These are phyloP conservation scores for Drosophila falleni DNA, from an alignment of 2,888 invertebrate species.

Conservation along the genomic window DNA sequence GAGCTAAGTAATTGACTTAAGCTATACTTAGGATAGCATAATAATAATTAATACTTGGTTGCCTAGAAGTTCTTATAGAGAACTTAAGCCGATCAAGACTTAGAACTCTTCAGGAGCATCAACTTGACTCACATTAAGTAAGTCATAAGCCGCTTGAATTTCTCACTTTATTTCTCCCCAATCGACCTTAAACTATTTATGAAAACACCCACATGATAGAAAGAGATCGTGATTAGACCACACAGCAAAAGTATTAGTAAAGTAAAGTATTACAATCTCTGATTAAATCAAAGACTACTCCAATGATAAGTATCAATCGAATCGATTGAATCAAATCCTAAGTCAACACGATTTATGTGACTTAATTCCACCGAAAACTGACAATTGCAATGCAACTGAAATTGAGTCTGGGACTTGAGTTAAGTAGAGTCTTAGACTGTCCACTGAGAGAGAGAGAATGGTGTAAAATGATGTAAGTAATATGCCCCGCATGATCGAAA, in stretches of 20 bases:
- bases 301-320: conserved; percentile 61
- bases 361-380: conserved; percentile 65
- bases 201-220: conserved; percentile 34
- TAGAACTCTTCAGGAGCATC: not conserved
- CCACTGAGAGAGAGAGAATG: not conserved
- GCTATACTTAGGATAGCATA: not conserved
- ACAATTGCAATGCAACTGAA: conserved; percentile 54
- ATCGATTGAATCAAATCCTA: conserved; percentile 25
- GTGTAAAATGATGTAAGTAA: conserved; percentile 38
- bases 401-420: conserved; percentile 1
- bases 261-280: conserved; percentile 26
- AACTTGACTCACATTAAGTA: conserved; percentile 6
- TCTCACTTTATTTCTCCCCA: not conserved
- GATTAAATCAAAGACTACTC: conserved; percentile 20
- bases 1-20: conserved; percentile 1
- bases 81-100: conserved; percentile 3
- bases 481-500: conserved; percentile 73
- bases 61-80: not conserved
- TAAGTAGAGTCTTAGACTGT: conserved; percentile 4
- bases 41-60: not conserved
- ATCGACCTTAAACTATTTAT: too few relatives aligned
- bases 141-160: conserved; percentile 34
- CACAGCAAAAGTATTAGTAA: conserved; percentile 19
- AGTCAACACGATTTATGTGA: conserved; percentile 69
- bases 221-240: conserved; percentile 34